phyloP scores from a whole-genome alignment of 2,113 vertebrate species.

The Pluvialis apricaria region DNA sequence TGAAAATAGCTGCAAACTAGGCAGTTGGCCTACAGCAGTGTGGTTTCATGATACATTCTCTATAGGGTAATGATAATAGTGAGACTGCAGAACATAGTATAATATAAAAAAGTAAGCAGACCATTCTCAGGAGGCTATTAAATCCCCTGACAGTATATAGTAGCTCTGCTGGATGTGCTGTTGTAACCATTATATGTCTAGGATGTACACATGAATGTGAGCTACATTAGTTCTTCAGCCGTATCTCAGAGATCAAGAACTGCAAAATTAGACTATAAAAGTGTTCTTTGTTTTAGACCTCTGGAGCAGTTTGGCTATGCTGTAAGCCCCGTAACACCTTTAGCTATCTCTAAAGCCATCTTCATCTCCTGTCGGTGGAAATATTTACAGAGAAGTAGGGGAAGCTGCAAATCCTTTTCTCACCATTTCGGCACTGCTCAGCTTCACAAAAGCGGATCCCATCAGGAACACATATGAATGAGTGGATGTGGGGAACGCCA shows the following conservation, averaged over 20 bases:
- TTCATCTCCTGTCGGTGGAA: not conserved
- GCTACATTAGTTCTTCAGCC: not conserved
- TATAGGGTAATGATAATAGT: not conserved
- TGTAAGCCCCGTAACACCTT: not conserved
- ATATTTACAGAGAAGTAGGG: not conserved
- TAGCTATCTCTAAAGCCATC: not conserved
- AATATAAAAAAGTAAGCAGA: not conserved
- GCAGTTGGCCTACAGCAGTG: not conserved
- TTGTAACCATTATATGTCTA: not conserved
- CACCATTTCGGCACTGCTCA: slow-evolving; percentile 80
- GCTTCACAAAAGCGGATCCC: slow-evolving; percentile 83
- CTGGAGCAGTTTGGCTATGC: not conserved
- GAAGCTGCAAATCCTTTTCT: slow-evolving; percentile 9
- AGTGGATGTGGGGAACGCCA: slow-evolving; percentile 77
- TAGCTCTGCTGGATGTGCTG: not conserved
- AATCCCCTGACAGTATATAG: not conserved
- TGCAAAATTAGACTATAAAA: not conserved
- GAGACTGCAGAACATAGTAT: not conserved
- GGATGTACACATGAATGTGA: not conserved
- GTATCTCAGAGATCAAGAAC: not conserved
- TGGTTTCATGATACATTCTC: not conserved
- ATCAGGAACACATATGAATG: slow-evolving; percentile 82
- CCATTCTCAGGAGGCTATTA: not conserved
- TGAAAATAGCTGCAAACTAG: not conserved
- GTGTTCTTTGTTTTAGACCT: not conserved